Conservation (phyloP, 92 coral and sea anemone species). For the Palythoa grandis region DNA sequence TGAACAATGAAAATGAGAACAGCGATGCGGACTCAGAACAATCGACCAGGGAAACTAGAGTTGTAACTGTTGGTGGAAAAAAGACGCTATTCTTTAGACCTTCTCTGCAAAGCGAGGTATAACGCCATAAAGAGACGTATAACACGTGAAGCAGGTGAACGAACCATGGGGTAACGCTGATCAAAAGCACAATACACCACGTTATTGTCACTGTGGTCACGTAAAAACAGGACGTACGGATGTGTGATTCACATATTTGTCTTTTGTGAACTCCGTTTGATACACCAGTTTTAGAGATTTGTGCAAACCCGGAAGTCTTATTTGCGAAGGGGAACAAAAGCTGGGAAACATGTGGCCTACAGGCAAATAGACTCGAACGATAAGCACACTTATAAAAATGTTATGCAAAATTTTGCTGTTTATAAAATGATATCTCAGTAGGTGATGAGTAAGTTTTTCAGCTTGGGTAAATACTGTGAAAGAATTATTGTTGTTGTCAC, state of each 20-base stretch:
- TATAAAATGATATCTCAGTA: too few species aligned
- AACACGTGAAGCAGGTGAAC: neutral
- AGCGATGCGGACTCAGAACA: conserved; percentile 41
- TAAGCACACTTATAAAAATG: too few species aligned
- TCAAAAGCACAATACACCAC: neutral
- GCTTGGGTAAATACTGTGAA: too few species aligned
- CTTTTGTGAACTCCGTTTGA: neutral
- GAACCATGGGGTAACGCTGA: neutral
- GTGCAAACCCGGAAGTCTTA: neutral
- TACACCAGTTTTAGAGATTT: neutral
- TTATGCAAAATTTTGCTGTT: too few species aligned
- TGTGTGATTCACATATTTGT: neutral
- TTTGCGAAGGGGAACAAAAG: neutral
- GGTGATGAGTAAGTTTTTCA: too few species aligned
- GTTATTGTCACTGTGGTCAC: neutral
- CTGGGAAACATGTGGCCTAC: too few species aligned
- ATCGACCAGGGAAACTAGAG: conserved; percentile 33
- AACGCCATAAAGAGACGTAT: conserved; percentile 55
- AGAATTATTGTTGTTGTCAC: too few species aligned
- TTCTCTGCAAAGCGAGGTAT: conserved; percentile 68
- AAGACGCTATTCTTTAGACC: conserved; percentile 59
- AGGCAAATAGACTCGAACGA: too few species aligned
- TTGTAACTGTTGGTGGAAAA: conserved; percentile 33
- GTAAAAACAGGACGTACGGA: neutral
- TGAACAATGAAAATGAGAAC: conserved; percentile 11